phyloP scores from a whole-genome alignment of 2,113 vertebrate genomes.

The Aepyceros melampus region DNA sequence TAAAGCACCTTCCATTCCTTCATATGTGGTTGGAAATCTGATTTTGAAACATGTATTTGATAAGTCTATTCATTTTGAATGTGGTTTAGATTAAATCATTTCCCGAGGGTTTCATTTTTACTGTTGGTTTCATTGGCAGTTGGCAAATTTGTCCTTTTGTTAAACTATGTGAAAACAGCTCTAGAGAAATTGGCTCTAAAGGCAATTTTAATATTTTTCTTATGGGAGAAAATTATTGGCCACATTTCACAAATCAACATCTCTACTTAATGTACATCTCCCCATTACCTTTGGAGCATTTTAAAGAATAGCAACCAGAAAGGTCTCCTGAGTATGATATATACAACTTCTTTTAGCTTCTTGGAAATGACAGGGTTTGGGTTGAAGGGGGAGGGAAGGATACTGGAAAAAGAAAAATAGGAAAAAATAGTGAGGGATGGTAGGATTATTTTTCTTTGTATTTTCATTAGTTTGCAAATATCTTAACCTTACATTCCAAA shows the following conservation, averaged over 20 bases:
- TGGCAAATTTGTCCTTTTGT: conserved; percentile 8
- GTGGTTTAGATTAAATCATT: conserved; percentile 29
- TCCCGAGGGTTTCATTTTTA: background rate
- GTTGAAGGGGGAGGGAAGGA: accelerated
- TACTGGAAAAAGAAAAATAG: background rate
- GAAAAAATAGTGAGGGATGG: background rate
- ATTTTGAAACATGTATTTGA: background rate
- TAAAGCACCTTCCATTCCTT: background rate
- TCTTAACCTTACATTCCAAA: background rate
- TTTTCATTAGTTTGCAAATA: conserved; percentile 23
- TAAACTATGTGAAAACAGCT: background rate
- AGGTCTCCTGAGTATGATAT: background rate
- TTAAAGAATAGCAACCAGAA: background rate
- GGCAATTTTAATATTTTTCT: conserved; percentile 28
- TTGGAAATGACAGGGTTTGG: background rate
- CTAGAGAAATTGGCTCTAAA: conserved; percentile 17
- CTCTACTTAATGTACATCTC: background rate
- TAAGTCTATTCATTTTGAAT: background rate
- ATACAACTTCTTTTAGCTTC: background rate
- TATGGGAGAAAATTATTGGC: background rate
- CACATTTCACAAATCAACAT: conserved; percentile 25
- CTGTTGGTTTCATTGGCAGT: conserved; percentile 6
- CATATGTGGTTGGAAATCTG: background rate
- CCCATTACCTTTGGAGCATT: background rate
- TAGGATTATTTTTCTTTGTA: background rate